Evolutionary conservation across 2,888 invertebrate species (phyloP).

Genomic region (Helleia helle): DNA sequence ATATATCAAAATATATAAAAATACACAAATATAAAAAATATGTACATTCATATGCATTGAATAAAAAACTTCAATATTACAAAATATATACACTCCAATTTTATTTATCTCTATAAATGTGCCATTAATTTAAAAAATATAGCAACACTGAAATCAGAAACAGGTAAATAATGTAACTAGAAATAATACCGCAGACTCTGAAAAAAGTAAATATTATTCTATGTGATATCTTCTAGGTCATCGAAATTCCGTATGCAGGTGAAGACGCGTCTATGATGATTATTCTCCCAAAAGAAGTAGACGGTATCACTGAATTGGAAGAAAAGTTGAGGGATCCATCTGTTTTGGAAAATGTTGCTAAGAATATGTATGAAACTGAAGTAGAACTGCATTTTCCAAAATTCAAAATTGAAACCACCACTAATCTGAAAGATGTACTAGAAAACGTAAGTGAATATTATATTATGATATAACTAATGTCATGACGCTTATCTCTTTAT

Average conservation of each 20-base stretch:
- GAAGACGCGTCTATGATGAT: slow-evolving; percentile 80
- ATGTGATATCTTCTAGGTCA: slow-evolving; percentile 49
- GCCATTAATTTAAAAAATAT: no score
- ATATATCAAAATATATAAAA: no score
- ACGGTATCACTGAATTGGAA: slow-evolving; percentile 77
- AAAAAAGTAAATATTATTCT: neutral
- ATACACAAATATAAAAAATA: no score
- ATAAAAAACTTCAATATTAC: no score
- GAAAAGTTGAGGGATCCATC: slow-evolving; percentile 67
- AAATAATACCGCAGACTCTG: no score
- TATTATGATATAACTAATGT: neutral
- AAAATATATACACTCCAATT: no score
- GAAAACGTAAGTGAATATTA: slow-evolving; percentile 60
- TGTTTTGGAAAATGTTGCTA: slow-evolving; percentile 47
- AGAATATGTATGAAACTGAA: slow-evolving; percentile 50
- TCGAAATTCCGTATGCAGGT: slow-evolving; percentile 83
- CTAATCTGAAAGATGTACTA: slow-evolving; percentile 75
- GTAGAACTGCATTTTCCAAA: slow-evolving; percentile 81
- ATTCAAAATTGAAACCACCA: slow-evolving; percentile 84
- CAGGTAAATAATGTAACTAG: no score
- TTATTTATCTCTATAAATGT: no score
- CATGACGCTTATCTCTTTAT: no score
- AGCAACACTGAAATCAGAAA: no score
- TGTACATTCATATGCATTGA: no score
- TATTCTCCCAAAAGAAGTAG: slow-evolving; percentile 79